Conservation (phyloP, 2,888 invertebrate genomes). For the Stramonita haemastoma region DNA sequence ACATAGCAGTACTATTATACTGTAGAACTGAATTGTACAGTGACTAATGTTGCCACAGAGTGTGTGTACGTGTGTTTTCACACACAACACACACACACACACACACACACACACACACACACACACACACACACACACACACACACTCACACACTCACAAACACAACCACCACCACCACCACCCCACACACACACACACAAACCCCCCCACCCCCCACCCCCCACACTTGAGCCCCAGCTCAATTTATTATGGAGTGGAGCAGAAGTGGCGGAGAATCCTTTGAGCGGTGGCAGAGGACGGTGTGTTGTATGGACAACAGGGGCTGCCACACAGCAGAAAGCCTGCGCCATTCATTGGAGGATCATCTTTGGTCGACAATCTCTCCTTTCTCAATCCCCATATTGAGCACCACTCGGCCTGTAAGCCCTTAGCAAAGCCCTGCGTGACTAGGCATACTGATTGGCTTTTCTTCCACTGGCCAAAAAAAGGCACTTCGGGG, state of each 20-base stretch:
- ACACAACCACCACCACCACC: neutral
- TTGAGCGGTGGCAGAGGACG: too few species aligned
- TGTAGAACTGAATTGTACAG: too few species aligned
- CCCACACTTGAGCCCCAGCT: neutral
- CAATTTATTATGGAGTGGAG: neutral
- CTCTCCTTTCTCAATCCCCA: neutral
- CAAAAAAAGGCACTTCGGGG: neutral
- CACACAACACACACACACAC: neutral
- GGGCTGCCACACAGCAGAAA: too few species aligned
- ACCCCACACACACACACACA: constrained; percentile 10
- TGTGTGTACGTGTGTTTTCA: neutral
- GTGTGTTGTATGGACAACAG: too few species aligned
- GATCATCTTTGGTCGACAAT: neutral
- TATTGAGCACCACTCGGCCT: neutral
- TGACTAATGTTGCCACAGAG: neutral
- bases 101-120: too few species aligned
- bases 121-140: constrained; percentile 23
- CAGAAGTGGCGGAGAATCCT: too few species aligned
- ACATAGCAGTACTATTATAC: too few species aligned
- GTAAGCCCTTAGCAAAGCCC: neutral
- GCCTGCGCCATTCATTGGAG: too few species aligned
- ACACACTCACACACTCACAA: neutral
- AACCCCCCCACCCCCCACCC: neutral
- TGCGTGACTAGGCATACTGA: neutral
- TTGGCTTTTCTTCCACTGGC: neutral